phyloP scores from a whole-genome alignment of 2,888 invertebrate species.

The Leptopilina syphax region DNA sequence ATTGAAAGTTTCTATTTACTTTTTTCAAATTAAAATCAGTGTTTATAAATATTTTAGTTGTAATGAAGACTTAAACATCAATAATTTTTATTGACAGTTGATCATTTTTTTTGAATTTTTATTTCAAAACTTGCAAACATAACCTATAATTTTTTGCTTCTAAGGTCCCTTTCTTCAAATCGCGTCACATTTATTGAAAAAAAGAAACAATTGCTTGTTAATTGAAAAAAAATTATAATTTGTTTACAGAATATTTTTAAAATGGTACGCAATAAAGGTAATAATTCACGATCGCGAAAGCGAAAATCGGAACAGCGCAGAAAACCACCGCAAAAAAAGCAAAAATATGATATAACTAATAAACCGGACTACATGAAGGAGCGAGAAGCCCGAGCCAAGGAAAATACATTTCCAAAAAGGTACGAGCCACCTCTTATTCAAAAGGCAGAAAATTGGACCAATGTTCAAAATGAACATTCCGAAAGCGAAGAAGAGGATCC shows the following conservation, averaged over 20 bases:
- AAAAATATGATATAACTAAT: slow-evolving; percentile 7
- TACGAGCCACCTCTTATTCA: slow-evolving; percentile 19
- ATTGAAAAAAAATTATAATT: neutral
- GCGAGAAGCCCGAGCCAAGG: slow-evolving; percentile 22
- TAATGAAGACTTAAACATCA: no score
- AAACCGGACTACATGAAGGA: slow-evolving; percentile 21
- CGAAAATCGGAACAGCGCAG: slow-evolving; percentile 17
- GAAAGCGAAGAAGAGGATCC: slow-evolving; percentile 76
- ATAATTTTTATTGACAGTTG: no score
- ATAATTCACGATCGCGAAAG: slow-evolving; percentile 12
- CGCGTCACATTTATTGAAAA: no score
- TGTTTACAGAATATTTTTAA: no score
- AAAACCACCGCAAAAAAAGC: slow-evolving; percentile 1
- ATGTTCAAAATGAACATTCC: slow-evolving; percentile 66
- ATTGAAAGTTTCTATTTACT: no score
- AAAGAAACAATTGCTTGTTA: neutral
- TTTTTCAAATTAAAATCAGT: no score
- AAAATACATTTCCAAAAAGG: slow-evolving; percentile 2
- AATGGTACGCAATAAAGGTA: slow-evolving; percentile 13
- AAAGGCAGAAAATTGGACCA: slow-evolving; percentile 18
- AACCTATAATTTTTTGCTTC: no score
- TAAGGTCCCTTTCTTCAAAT: no score
- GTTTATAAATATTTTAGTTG: no score
- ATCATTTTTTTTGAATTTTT: no score
- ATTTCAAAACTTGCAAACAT: no score